Evolutionary conservation across 2,888 invertebrate genomes (phyloP).

Genomic region (Perithous albicinctus): DNA sequence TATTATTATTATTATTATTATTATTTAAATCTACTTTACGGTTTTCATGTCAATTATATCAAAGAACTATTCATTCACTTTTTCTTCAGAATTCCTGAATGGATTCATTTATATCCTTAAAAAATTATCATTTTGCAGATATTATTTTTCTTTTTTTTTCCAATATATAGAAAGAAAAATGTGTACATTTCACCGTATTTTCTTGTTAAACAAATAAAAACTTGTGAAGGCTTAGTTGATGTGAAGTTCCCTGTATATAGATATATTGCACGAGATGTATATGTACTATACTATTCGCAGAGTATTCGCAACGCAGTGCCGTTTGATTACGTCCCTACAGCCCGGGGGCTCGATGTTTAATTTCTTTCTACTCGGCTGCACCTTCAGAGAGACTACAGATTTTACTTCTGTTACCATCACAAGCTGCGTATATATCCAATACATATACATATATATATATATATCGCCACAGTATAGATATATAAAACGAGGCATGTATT

Average conservation of each 20-base stretch:
- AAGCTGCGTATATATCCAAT: background rate
- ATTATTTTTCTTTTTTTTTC: no score
- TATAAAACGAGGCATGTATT: conserved; percentile 6
- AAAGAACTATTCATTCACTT: no score
- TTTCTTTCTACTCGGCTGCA: conserved; percentile 75
- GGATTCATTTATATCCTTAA: no score
- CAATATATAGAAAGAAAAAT: no score
- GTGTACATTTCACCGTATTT: no score
- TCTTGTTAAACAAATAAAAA: no score
- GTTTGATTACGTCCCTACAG: conserved; percentile 77
- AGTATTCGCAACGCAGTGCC: conserved; percentile 66
- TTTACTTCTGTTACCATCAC: conserved; percentile 28
- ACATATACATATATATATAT: conserved; percentile 10
- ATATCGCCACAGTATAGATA: background rate
- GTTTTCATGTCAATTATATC: no score
- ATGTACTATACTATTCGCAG: conserved; percentile 28
- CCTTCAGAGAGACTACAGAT: conserved; percentile 23
- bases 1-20: no score
- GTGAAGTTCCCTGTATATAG: background rate
- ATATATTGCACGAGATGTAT: conserved; percentile 10
- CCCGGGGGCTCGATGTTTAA: conserved; percentile 77
- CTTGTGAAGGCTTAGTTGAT: background rate
- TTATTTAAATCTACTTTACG: no score
- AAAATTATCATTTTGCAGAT: no score
- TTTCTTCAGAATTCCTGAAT: no score